Evolutionary conservation across 2,888 invertebrate genomes (phyloP).

Genomic region (Heliconius aoede): DNA sequence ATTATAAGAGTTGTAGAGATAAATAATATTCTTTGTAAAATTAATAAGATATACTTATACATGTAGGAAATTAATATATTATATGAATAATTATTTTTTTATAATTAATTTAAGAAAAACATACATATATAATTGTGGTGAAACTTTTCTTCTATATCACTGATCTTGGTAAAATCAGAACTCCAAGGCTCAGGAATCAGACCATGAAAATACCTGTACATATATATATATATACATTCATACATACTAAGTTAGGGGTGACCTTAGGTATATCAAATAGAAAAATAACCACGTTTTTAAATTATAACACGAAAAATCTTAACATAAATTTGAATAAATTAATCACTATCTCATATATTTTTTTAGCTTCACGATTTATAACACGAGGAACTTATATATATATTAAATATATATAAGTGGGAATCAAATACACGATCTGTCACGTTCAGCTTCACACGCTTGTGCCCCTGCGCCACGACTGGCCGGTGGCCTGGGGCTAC

Average conservation of each 20-base stretch:
- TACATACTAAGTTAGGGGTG: no score
- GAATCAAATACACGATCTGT: no score
- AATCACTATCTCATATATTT: neutral
- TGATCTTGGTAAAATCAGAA: neutral
- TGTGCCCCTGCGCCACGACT: no score
- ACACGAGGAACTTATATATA: no score
- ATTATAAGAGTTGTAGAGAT: neutral
- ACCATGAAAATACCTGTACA: constrained; percentile 34
- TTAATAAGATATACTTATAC: no score
- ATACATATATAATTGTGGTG: neutral
- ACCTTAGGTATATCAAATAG: no score
- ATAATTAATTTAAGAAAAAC: neutral
- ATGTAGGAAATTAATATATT: constrained; percentile 1
- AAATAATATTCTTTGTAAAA: neutral
- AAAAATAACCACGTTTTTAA: no score
- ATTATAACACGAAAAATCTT: neutral
- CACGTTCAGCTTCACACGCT: no score
- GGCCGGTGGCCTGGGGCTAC: no score
- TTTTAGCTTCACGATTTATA: no score
- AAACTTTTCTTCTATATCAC: neutral
- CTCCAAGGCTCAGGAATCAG: constrained; percentile 32
- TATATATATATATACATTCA: constrained; percentile 6
- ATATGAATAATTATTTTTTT: neutral
- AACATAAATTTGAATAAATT: neutral
- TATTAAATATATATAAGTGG: no score